Evolutionary conservation across 2,888 invertebrate species (phyloP), one percentile per base, ranked within the genome.

Genomic region (Callinectes sapidus): DNA sequence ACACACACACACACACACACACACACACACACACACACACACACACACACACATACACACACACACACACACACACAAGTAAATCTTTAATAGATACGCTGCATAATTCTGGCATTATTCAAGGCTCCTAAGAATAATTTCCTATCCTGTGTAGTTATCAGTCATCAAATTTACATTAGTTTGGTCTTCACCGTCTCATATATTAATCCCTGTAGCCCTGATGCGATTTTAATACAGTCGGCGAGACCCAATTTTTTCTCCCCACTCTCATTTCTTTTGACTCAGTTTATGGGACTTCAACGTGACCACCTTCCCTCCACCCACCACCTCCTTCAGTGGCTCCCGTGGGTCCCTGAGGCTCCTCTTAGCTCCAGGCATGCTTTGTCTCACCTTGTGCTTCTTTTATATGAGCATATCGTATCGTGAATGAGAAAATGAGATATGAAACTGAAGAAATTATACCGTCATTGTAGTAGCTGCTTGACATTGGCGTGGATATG

Each of bases 11-110:
- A 81, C 81, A 81, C 81, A 81, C 81, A 81, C 81, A 81, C 81
- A 81, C 81, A 81, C 81, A 81, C 81, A 81, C 81, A 81, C 81
- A 81, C 81, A 81, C 81, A 81, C 81, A 81, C 81, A 81, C 81
- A 81, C 81, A 81, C 81, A 81, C 81, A 81, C 81, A 81, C 81
- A 81, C 81, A 81, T 35, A 81, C 81, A 81, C 81, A 81, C 81
- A 81, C 81, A 81, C 81, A 81, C 81, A 14, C 81, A 81, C 81
- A 81, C 81, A 35, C 35, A 16, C 35, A 35, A 2, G 35, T 35
- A 35, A 81, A 35, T 81, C 81, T 81, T 14, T 81, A 28, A 77
- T 77, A 77, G 23, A 77, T 77, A 28, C 28, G 35, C 35, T 81
- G 81, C 81, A 81, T 81, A 81, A 81, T 81, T 81, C 81, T 6